These are phyloP conservation scores for Microctonus brassicae DNA, from an alignment of 2,888 invertebrate genomes.

Conservation along the genomic window DNA sequence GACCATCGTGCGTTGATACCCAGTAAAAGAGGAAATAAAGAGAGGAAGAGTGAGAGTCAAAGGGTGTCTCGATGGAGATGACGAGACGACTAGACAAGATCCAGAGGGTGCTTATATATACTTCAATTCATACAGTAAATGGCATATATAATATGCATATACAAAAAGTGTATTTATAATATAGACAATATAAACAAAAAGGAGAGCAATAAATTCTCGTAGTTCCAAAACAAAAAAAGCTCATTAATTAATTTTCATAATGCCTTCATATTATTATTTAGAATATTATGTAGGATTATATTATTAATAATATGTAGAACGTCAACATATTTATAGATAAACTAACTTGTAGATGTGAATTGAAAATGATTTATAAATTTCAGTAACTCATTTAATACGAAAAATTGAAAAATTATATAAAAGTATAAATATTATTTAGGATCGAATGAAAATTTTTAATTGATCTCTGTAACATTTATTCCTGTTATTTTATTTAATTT, in stretches of 20 bases:
- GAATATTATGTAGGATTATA: neutral
- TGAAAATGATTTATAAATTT: too few species aligned
- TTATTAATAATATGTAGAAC: too few species aligned
- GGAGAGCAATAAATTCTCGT: neutral
- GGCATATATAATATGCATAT: neutral
- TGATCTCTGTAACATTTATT: too few species aligned
- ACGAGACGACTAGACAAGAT: constrained; percentile 23
- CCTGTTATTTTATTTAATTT: too few species aligned
- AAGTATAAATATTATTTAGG: neutral
- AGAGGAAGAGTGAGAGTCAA: neutral
- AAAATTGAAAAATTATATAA: neutral
- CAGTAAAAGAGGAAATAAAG: neutral
- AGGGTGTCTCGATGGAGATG: constrained; percentile 24
- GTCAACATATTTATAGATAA: too few species aligned
- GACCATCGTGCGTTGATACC: neutral
- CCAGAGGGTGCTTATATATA: constrained; percentile 4
- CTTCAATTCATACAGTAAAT: neutral
- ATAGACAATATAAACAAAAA: too few species aligned
- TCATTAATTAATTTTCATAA: neutral
- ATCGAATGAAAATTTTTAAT: neutral
- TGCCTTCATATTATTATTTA: neutral
- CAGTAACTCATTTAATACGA: too few species aligned
- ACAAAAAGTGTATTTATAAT: neutral
- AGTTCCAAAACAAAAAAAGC: too few species aligned
- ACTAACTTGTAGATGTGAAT: too few species aligned